Evolutionary conservation across 2,888 invertebrate genomes (phyloP).

Genomic region (Celastrina argiolus): DNA sequence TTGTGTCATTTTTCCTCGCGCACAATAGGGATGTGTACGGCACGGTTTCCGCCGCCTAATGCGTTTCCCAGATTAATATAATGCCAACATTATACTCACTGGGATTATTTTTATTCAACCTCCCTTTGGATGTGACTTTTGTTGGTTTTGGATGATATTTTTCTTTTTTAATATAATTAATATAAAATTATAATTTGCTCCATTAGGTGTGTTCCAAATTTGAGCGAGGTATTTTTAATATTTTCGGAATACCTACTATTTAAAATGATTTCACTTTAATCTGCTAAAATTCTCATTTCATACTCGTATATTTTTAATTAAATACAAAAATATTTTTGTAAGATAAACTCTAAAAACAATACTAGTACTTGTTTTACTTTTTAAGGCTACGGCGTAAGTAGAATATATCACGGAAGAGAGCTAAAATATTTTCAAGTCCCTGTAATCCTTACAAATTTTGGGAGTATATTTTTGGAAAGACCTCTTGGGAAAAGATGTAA

Average conservation of each 20-base stretch:
- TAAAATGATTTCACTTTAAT: no score
- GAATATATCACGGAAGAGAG: no score
- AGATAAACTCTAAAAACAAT: no score
- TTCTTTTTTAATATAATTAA: neutral
- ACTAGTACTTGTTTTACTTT: no score
- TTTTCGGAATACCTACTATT: no score
- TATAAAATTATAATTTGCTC: neutral
- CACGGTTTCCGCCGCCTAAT: slow-evolving; percentile 70
- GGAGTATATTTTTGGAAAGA: neutral
- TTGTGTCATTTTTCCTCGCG: slow-evolving; percentile 72
- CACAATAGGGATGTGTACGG: slow-evolving; percentile 62
- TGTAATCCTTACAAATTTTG: neutral
- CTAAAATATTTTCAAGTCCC: neutral
- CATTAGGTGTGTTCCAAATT: neutral
- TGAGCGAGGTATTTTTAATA: no score
- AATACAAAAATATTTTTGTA: no score
- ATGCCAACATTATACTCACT: slow-evolving; percentile 39
- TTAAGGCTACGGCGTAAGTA: no score
- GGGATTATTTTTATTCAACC: slow-evolving; percentile 45
- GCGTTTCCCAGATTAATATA: slow-evolving; percentile 43
- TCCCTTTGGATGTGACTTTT: slow-evolving; percentile 27
- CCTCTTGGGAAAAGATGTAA: neutral
- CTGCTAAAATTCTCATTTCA: no score
- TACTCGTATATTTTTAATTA: no score
- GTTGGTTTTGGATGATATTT: slow-evolving; percentile 18